Percentiles rank a stretch among this genome's conserved stretches.
These are phyloP conservation scores for Porites rus DNA, from an alignment of 92 coral and sea anemone genomes.

Conservation along the genomic window DNA sequence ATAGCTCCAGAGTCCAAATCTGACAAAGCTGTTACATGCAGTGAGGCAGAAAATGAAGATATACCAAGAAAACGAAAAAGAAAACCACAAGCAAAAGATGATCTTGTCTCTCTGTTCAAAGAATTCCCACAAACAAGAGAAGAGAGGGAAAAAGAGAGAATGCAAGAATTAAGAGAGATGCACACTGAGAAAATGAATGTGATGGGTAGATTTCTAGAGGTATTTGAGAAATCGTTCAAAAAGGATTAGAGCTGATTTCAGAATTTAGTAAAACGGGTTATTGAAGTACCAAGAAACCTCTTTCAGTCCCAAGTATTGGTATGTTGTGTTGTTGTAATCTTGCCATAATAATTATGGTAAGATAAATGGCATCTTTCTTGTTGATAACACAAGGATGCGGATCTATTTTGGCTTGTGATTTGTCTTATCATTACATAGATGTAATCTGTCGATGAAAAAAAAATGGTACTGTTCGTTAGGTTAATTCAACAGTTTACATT, in stretches of 20 bases:
- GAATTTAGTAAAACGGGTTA: constrained; percentile 21
- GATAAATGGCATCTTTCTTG: constrained; percentile 51
- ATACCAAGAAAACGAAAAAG: constrained; percentile 48
- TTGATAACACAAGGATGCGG: constrained; percentile 50
- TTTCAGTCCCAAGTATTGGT: constrained; percentile 42
- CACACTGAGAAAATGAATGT: constrained; percentile 51
- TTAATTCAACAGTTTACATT: constrained; percentile 46
- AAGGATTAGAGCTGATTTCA: constrained; percentile 46
- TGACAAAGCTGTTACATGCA: constrained; percentile 37
- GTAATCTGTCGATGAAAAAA: constrained; percentile 44
- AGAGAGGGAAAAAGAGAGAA: constrained; percentile 57
- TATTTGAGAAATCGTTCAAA: constrained; percentile 50
- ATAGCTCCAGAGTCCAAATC: constrained; percentile 20
- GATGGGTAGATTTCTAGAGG: constrained; percentile 59
- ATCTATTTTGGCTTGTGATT: constrained; percentile 36
- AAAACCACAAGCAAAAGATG: constrained; percentile 37
- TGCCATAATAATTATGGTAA: constrained; percentile 42
- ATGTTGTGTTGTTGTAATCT: constrained; percentile 43
- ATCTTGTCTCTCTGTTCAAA: constrained; percentile 47
- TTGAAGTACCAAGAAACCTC: constrained; percentile 40
- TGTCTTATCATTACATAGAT: constrained; percentile 45
- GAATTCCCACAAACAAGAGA: constrained; percentile 49
- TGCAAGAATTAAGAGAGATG: constrained; percentile 46
- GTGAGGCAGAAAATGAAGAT: constrained; percentile 59
- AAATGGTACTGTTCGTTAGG: constrained; percentile 41